phyloP scores from a whole-genome alignment of 2,888 invertebrate genomes.

The Heliconius ethilla region DNA sequence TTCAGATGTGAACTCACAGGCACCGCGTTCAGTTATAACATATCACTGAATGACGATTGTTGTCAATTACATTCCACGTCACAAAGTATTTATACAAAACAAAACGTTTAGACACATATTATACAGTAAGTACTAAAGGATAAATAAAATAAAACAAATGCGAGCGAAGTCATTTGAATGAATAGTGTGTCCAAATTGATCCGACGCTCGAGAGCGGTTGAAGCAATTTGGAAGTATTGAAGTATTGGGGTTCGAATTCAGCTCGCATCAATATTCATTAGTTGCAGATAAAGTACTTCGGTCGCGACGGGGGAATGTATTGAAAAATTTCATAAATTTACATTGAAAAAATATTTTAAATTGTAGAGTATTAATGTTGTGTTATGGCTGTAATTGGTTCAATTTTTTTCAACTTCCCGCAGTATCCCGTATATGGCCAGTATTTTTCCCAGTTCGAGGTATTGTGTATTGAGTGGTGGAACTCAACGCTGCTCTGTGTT shows the following conservation, averaged over 20 bases:
- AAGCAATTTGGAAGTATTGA: slow-evolving; percentile 21
- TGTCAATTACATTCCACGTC: no score
- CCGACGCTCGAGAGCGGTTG: slow-evolving; percentile 6
- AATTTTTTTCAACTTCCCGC: no score
- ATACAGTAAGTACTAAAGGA: background rate
- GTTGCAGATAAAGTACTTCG: slow-evolving; percentile 30
- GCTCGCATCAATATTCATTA: slow-evolving; percentile 31
- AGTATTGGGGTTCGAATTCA: slow-evolving; percentile 19
- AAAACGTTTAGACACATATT: background rate
- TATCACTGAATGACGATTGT: no score
- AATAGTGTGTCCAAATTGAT: slow-evolving; percentile 28
- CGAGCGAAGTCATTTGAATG: slow-evolving; percentile 20
- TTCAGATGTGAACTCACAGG: no score
- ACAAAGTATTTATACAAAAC: background rate
- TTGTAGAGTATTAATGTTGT: background rate
- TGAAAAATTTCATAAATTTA: background rate
- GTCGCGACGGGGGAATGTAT: background rate
- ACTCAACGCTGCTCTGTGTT: no score
- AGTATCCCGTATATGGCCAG: no score
- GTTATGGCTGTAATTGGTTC: background rate
- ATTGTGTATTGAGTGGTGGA: no score
- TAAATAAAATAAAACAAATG: background rate
- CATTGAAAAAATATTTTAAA: background rate
- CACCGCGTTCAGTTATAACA: no score
- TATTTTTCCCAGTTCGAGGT: no score